phyloP scores from a whole-genome alignment of 2,888 invertebrate species.

The Gymnocheta viridis region DNA sequence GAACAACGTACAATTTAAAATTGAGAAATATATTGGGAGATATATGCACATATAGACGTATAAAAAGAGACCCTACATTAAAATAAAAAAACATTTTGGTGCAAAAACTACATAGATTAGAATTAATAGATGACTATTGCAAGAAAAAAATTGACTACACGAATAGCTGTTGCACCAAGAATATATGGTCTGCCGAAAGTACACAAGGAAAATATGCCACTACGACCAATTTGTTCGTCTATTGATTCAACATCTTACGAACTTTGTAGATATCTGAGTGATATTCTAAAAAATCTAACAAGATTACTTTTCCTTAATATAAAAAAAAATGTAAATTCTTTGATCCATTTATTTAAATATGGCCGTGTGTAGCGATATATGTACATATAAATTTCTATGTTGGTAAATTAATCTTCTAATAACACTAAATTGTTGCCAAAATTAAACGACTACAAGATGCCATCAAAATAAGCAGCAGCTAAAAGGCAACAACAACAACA shows the following conservation, averaged over 20 bases:
- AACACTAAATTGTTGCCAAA: slow-evolving; percentile 68
- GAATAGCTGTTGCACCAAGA: too few relatives aligned
- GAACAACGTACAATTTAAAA: too few relatives aligned
- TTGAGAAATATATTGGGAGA: too few relatives aligned
- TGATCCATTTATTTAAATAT: slow-evolving; percentile 31
- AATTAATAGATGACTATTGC: too few relatives aligned
- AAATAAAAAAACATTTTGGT: too few relatives aligned
- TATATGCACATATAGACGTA: too few relatives aligned
- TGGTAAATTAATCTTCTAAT: slow-evolving; percentile 69
- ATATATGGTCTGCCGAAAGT: neutral
- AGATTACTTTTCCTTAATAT: neutral
- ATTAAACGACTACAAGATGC: slow-evolving; percentile 65
- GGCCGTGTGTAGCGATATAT: slow-evolving; percentile 19
- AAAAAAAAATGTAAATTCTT: neutral
- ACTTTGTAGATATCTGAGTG: too few relatives aligned
- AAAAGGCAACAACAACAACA: slow-evolving; percentile 39
- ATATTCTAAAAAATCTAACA: too few relatives aligned
- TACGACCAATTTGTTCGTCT: neutral
- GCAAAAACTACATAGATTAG: too few relatives aligned
- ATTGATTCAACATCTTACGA: too few relatives aligned
- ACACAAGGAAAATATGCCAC: neutral
- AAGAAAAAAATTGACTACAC: too few relatives aligned
- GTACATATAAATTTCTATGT: slow-evolving; percentile 48
- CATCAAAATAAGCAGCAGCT: slow-evolving; percentile 45
- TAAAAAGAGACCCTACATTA: too few relatives aligned